Percentiles rank a stretch among this genome's conserved stretches.
Conservation (phyloP, 2,797 vertebrate genomes). For the Todus mexicanus region DNA sequence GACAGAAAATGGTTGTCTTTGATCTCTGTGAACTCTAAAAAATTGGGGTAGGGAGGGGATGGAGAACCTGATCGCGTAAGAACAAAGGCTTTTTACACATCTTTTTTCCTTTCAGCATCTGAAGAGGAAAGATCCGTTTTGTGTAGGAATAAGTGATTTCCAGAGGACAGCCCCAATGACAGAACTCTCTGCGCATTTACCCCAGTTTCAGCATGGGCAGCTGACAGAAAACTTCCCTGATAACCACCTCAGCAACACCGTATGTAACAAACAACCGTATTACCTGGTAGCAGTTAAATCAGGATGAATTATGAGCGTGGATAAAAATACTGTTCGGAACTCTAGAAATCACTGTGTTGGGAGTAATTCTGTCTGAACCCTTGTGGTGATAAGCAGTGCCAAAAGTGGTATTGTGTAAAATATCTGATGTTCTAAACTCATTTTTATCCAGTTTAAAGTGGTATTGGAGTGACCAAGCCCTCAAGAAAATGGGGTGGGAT, state of each 20-base stretch:
- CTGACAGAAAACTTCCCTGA: conserved; percentile 77
- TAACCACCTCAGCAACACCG: conserved; percentile 74
- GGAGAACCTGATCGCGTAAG: neutral
- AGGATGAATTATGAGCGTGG: neutral
- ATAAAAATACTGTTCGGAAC: neutral
- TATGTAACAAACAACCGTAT: conserved; percentile 55
- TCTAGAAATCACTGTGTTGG: neutral
- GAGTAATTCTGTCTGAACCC: neutral
- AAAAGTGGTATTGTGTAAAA: neutral
- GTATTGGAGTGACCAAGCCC: neutral
- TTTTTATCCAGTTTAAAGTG: neutral
- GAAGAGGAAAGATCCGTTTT: conserved; percentile 27
- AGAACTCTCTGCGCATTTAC: conserved; percentile 79
- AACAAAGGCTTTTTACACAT: conserved; percentile 1
- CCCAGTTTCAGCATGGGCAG: conserved; percentile 81
- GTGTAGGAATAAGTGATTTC: conserved; percentile 40
- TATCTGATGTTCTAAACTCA: neutral
- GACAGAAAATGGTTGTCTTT: neutral
- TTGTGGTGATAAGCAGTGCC: neutral
- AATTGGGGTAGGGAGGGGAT: neutral
- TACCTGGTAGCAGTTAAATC: neutral
- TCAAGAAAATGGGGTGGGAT: neutral
- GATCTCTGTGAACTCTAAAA: neutral
- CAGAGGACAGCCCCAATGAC: conserved; percentile 74
- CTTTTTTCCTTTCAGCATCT: conserved; percentile 66